A percentile compares a stretch with the other conserved stretches of the same genome.
Conservation (phyloP, 1,140 invertebrate genomes). For the Trachelipus rathkii region DNA sequence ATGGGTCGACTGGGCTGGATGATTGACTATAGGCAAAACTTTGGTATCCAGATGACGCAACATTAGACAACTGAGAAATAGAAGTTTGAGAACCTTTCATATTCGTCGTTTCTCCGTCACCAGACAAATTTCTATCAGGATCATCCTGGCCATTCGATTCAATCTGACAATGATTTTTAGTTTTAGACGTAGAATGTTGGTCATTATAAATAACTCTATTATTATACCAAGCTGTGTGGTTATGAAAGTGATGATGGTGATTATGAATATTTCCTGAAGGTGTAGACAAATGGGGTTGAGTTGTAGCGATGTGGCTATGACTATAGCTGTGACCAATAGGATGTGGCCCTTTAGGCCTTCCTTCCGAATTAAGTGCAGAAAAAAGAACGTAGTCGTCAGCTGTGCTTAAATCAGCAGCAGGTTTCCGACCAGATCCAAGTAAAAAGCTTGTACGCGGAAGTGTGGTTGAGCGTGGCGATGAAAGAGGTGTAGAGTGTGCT, state of each 20-base stretch:
- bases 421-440: slow-evolving; percentile 49
- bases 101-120: slow-evolving; percentile 38
- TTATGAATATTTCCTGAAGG: slow-evolving; percentile 29
- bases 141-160: slow-evolving; percentile 31
- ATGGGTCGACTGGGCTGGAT: slow-evolving; percentile 77
- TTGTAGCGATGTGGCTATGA: slow-evolving; percentile 37
- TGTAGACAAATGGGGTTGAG: slow-evolving; percentile 25
- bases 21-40: slow-evolving; percentile 86
- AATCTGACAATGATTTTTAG: slow-evolving; percentile 30
- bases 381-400: slow-evolving; percentile 52
- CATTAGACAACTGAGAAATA: slow-evolving; percentile 74
- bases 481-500: slow-evolving; percentile 32
- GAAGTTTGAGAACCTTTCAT: slow-evolving; percentile 63
- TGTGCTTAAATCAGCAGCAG: slow-evolving; percentile 49
- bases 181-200: slow-evolving; percentile 27
- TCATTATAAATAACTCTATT: slow-evolving; percentile 32
- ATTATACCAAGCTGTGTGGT: slow-evolving; percentile 36
- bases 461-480: slow-evolving; percentile 58
- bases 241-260: slow-evolving; percentile 41
- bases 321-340: slow-evolving; percentile 42
- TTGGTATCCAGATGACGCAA: slow-evolving; percentile 83
- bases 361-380: slow-evolving; percentile 47
- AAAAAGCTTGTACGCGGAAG: slow-evolving; percentile 66
- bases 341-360: slow-evolving; percentile 31
- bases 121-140: slow-evolving; percentile 40